Conservation (phyloP, 2,888 invertebrate genomes). For the Schrankia costaestrigalis region DNA sequence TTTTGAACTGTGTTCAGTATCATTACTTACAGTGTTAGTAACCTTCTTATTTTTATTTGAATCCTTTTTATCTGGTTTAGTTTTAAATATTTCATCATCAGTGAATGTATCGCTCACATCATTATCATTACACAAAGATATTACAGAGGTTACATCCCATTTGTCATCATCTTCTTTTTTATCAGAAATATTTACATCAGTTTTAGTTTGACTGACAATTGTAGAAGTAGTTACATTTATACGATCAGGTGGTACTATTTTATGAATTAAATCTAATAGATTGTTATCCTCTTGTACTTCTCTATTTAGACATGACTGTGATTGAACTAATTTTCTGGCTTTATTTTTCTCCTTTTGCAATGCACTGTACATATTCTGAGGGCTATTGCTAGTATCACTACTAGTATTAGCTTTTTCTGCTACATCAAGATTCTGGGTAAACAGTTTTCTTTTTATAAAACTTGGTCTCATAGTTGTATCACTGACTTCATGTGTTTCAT, state of each 20-base stretch:
- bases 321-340: constrained; percentile 57
- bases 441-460: constrained; percentile 69
- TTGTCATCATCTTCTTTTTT: constrained; percentile 40
- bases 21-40: constrained; percentile 3
- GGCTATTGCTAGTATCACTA: constrained; percentile 50
- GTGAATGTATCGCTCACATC: constrained; percentile 64
- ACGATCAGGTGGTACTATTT: constrained; percentile 61
- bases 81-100: constrained; percentile 64
- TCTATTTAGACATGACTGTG: constrained; percentile 59
- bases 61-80: constrained; percentile 12
- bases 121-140: constrained; percentile 49
- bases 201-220: constrained; percentile 38
- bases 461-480: constrained; percentile 62
- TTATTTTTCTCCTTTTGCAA: constrained; percentile 58
- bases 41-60: constrained; percentile 16
- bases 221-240: constrained; percentile 54
- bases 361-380: constrained; percentile 46
- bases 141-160: constrained; percentile 58
- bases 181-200: constrained; percentile 31
- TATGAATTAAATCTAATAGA: constrained; percentile 64
- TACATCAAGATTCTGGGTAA: constrained; percentile 64
- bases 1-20: constrained; percentile 11
- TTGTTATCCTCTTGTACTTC: constrained; percentile 56
- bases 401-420: constrained; percentile 50
- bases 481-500: constrained; percentile 27